Conservation (phyloP, 2,888 invertebrate genomes). For the Malthinus seriepunctatus region DNA sequence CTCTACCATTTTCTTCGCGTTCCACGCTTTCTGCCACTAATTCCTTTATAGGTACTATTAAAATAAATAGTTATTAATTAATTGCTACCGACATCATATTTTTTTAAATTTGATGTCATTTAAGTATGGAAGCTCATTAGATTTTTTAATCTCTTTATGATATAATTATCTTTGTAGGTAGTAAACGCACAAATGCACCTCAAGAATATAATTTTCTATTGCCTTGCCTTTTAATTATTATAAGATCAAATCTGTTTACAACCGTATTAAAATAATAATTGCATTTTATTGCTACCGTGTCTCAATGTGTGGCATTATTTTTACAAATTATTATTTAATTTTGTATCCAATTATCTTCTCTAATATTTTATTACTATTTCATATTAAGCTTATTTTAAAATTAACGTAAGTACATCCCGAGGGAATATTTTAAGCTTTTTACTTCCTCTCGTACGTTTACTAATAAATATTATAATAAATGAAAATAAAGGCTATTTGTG, state of each 20-base stretch:
- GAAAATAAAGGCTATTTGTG: neutral
- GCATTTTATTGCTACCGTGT: conserved; percentile 10
- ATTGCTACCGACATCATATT: too few species aligned
- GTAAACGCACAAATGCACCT: conserved; percentile 17
- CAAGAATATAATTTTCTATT: conserved; percentile 5
- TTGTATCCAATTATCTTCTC: neutral
- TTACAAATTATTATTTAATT: too few species aligned
- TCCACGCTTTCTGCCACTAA: too few species aligned
- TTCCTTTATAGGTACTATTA: too few species aligned
- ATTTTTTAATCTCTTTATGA: conserved; percentile 7
- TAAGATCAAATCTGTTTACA: conserved; percentile 13
- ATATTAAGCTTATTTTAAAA: neutral
- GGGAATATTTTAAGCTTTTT: conserved; percentile 2
- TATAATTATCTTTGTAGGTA: conserved; percentile 17
- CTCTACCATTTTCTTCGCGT: too few species aligned
- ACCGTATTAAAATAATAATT: conserved; percentile 21
- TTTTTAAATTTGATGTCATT: conserved; percentile 8
- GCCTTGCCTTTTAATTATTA: conserved; percentile 15
- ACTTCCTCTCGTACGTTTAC: neutral
- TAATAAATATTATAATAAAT: neutral
- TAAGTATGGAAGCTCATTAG: conserved; percentile 15
- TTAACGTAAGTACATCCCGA: neutral
- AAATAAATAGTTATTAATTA: too few species aligned
- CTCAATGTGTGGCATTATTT: neutral
- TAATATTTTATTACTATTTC: neutral